Conservation (phyloP, 2,888 invertebrate species). For the Apantesis nais region DNA sequence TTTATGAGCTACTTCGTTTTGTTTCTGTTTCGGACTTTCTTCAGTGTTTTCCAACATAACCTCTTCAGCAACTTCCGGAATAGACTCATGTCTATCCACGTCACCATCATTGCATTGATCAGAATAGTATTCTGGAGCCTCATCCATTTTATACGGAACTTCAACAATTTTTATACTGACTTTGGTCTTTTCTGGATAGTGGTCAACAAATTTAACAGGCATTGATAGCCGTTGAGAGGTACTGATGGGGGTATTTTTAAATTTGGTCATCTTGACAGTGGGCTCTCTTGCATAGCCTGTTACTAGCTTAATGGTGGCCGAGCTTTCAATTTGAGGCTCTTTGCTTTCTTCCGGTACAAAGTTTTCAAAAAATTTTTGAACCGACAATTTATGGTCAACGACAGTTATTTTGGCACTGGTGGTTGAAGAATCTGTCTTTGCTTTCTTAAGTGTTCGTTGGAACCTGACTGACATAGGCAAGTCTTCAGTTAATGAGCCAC, state of each 20-base stretch:
- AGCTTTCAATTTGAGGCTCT: constrained; percentile 22
- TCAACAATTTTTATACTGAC: constrained; percentile 57
- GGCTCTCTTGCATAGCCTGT: constrained; percentile 35
- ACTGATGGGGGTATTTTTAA: constrained; percentile 31
- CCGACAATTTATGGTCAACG: constrained; percentile 57
- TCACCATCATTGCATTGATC: constrained; percentile 39
- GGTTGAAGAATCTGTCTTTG: constrained; percentile 25
- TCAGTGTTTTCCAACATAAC: constrained; percentile 63
- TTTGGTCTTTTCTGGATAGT: constrained; percentile 38
- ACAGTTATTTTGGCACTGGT: constrained; percentile 54
- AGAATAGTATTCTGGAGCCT: constrained; percentile 33
- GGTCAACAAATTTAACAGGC: constrained; percentile 62
- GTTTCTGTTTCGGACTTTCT: constrained; percentile 40
- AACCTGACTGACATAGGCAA: constrained; percentile 49
- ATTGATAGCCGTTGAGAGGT: constrained; percentile 49
- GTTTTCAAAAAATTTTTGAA: constrained; percentile 72
- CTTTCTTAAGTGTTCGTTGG: constrained; percentile 61
- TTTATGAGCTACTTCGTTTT: constrained; percentile 45
- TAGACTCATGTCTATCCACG: constrained; percentile 41
- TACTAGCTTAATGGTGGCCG: constrained; percentile 52
- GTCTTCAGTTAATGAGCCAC: constrained; percentile 29
- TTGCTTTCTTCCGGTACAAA: constrained; percentile 66
- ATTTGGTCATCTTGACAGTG: constrained; percentile 64
- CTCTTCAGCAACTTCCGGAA: constrained; percentile 76
- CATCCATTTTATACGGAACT: background rate